These are phyloP conservation scores for Pterobdella sp. DNA, from an alignment of 2,888 invertebrate genomes.

Conservation along the genomic window DNA sequence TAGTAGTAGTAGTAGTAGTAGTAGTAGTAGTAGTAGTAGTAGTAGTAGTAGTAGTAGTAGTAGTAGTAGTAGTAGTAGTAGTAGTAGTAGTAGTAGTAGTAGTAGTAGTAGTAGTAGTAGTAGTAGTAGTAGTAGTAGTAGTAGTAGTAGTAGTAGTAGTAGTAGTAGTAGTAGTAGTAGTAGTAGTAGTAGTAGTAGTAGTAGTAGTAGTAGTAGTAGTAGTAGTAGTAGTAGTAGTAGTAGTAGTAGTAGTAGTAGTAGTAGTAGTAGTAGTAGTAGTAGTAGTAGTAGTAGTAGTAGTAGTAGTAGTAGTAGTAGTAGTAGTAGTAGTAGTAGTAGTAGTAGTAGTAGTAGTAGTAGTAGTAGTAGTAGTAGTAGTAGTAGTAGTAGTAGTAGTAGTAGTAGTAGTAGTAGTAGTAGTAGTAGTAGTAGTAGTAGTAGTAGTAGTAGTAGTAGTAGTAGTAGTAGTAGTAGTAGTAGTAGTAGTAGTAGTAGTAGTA, in stretches of 20 bases:
- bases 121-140: background rate
- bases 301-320: no score
- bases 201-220: background rate
- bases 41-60: background rate
- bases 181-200: background rate
- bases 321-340: no score
- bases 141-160: background rate
- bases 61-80: conserved; percentile 4
- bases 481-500: no score
- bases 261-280: conserved; percentile 29
- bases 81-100: background rate
- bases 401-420: no score
- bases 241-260: conserved; percentile 28
- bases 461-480: no score
- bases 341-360: no score
- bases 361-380: no score
- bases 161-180: background rate
- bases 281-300: conserved; percentile 28
- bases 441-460: no score
- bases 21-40: background rate
- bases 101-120: conserved; percentile 1
- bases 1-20: background rate
- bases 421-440: no score
- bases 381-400: no score
- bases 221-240: conserved; percentile 27